A percentile compares a stretch with the other conserved stretches of the same genome.
Evolutionary conservation across 2,797 vertebrate species (phyloP).

Genomic region (Molothrus aeneus): DNA sequence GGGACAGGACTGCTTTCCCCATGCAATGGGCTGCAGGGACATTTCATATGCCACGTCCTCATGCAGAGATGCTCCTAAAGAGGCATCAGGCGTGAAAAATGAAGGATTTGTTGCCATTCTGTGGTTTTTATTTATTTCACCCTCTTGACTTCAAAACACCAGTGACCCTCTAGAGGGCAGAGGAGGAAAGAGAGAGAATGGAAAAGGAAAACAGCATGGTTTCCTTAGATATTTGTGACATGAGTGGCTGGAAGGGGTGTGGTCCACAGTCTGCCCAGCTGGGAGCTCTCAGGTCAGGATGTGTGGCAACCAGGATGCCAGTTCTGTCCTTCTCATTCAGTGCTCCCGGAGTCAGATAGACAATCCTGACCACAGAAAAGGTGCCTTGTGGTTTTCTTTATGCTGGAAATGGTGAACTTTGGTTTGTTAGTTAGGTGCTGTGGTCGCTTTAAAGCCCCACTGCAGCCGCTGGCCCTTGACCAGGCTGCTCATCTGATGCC

Average conservation of each 20-base stretch:
- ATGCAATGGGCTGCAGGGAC: not conserved
- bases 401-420: not conserved
- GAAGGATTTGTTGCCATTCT: not conserved
- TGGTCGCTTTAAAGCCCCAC: not conserved
- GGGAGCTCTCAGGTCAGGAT: not conserved
- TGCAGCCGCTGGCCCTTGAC: not conserved
- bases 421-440: not conserved
- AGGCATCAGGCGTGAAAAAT: not conserved
- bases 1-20: not conserved
- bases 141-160: not conserved
- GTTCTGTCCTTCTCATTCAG: not conserved
- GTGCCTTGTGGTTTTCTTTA: not conserved
- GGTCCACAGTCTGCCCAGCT: not conserved
- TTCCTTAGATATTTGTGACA: rapidly evolving
- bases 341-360: not conserved
- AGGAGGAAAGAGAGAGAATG: not conserved
- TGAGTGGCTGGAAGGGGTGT: not conserved
- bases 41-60: not conserved
- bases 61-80: not conserved
- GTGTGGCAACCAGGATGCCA: not conserved
- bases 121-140: not conserved
- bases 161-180: conserved; percentile 2
- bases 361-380: not conserved
- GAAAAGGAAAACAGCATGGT: not conserved
- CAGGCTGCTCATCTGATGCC: not conserved